Percentiles rank a stretch among this genome's conserved stretches.
These are phyloP conservation scores for Pocillopora meandrina DNA, from an alignment of 92 coral and sea anemone species.

Conservation along the genomic window DNA sequence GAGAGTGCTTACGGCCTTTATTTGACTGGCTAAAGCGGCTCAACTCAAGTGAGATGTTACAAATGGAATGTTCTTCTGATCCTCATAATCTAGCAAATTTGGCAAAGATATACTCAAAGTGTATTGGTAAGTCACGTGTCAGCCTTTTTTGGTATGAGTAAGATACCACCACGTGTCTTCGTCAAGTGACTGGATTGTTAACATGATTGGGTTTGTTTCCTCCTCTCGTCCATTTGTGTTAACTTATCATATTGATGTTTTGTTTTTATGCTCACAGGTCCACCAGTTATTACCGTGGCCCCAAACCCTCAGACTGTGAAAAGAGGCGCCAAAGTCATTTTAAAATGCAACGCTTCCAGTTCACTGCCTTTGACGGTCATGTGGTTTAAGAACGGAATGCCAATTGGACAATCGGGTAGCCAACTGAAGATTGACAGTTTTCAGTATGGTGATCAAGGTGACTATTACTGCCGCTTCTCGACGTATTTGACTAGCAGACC, in stretches of 20 bases:
- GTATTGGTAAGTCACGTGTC: constrained; percentile 21
- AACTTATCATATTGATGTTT: too few relatives aligned
- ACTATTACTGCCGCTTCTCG: constrained; percentile 57
- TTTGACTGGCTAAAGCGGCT: constrained; percentile 15
- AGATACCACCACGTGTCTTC: too few relatives aligned
- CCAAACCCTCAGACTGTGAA: constrained; percentile 41
- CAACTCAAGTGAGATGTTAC: constrained; percentile 10
- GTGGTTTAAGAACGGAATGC: constrained; percentile 67
- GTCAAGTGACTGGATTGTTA: neutral
- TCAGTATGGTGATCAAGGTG: constrained; percentile 46
- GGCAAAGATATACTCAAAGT: neutral
- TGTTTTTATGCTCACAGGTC: constrained; percentile 24
- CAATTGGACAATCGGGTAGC: neutral
- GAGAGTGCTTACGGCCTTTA: constrained; percentile 20
- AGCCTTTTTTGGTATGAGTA: too few relatives aligned
- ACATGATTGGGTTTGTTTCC: neutral
- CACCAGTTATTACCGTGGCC: constrained; percentile 47
- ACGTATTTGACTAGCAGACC: constrained; percentile 32
- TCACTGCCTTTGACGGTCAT: constrained; percentile 41
- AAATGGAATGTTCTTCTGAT: constrained; percentile 19
- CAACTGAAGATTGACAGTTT: constrained; percentile 10
- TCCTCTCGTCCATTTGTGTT: neutral
- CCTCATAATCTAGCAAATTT: constrained; percentile 1
- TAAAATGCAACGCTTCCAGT: constrained; percentile 57
- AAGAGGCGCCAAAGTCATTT: constrained; percentile 29